These are phyloP conservation scores for Gallinago paraguaiae DNA, from an alignment of 2,113 vertebrate genomes.

Conservation along the genomic window DNA sequence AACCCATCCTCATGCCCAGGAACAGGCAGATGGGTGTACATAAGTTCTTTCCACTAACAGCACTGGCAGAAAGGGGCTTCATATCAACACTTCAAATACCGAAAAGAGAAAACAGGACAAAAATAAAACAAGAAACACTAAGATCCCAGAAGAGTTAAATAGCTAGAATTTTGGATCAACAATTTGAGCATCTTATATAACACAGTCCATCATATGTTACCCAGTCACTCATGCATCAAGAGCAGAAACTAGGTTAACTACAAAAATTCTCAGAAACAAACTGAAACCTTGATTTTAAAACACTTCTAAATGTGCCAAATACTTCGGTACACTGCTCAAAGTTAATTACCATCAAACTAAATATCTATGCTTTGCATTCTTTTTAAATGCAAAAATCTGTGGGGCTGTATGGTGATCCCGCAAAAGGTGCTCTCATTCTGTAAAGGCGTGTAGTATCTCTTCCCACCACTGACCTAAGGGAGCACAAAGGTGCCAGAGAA, in stretches of 20 bases:
- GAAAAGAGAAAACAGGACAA: slow-evolving; percentile 66
- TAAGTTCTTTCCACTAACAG: slow-evolving; percentile 52
- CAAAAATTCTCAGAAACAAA: slow-evolving; percentile 60
- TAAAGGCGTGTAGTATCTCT: background rate
- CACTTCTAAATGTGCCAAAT: slow-evolving; percentile 43
- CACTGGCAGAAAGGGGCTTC: slow-evolving; percentile 57
- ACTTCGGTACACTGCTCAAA: background rate
- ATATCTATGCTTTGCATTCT: background rate
- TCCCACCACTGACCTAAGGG: background rate
- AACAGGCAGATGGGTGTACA: slow-evolving; percentile 54
- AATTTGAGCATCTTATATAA: slow-evolving; percentile 65
- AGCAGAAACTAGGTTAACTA: slow-evolving; percentile 65
- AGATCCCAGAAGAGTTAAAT: slow-evolving; percentile 63
- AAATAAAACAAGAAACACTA: slow-evolving; percentile 66
- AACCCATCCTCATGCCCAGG: background rate
- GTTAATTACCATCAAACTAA: slow-evolving; percentile 24
- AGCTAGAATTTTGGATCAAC: slow-evolving; percentile 66
- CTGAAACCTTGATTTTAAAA: slow-evolving; percentile 51
- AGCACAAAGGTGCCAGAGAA: background rate
- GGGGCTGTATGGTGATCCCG: background rate
- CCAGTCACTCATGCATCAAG: slow-evolving; percentile 56
- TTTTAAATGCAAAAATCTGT: background rate
- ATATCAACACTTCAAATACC: slow-evolving; percentile 60
- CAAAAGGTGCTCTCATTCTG: background rate
- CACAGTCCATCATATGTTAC: slow-evolving; percentile 61